phyloP scores from a whole-genome alignment of 2,888 invertebrate genomes.

The Mystacides longicornis region DNA sequence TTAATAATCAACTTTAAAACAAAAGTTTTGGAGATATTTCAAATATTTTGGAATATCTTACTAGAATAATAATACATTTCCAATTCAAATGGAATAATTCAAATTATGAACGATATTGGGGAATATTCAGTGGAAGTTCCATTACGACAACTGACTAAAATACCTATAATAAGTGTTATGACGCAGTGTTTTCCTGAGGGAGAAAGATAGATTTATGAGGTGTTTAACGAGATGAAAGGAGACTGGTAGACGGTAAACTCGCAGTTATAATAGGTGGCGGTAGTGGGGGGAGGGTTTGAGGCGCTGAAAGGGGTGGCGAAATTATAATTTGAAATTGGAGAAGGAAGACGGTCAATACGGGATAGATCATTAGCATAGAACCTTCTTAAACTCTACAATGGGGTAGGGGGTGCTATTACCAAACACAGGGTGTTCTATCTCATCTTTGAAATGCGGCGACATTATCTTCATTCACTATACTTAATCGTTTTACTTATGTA shows the following conservation, averaged over 20 bases:
- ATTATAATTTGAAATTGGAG: conserved; percentile 27
- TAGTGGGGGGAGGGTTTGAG: conserved; percentile 5
- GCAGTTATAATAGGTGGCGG: background rate
- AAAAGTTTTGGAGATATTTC: too few species aligned
- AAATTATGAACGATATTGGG: background rate
- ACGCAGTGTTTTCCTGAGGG: conserved; percentile 1
- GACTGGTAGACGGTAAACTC: background rate
- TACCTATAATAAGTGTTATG: background rate
- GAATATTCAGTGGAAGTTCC: background rate
- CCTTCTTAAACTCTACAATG: conserved; percentile 8
- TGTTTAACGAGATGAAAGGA: conserved; percentile 1
- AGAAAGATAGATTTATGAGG: conserved; percentile 2
- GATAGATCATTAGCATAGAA: conserved; percentile 26
- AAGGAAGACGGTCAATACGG: conserved; percentile 26
- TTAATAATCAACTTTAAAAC: too few species aligned
- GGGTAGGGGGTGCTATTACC: too few species aligned
- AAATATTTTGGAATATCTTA: too few species aligned
- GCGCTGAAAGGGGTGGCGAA: conserved; percentile 10
- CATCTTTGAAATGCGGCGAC: too few species aligned
- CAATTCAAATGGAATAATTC: conserved; percentile 1
- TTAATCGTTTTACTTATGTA: too few species aligned
- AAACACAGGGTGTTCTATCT: too few species aligned
- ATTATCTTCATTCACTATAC: too few species aligned
- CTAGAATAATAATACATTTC: conserved; percentile 2
- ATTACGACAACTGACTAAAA: background rate